Evolutionary conservation across 2,888 invertebrate genomes (phyloP).

Genomic region (Chromoteleia sp.): DNA sequence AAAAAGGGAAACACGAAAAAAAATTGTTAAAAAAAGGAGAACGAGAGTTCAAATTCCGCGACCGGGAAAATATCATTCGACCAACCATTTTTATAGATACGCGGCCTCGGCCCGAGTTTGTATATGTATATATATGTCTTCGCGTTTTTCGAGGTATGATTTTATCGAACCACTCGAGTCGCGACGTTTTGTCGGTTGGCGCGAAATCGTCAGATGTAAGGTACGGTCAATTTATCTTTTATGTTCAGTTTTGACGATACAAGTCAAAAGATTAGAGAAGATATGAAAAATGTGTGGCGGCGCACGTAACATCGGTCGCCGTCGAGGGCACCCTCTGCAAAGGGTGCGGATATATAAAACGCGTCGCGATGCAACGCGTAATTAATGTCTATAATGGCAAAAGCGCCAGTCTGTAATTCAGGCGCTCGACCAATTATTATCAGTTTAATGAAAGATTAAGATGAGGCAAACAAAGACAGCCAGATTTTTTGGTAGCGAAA

Average conservation of each 20-base stretch:
- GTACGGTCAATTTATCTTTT: slow-evolving; percentile 45
- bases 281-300: slow-evolving; percentile 11
- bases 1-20: slow-evolving; percentile 9
- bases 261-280: slow-evolving; percentile 23
- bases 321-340: background rate
- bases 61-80: slow-evolving; percentile 42
- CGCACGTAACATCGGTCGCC: slow-evolving; percentile 34
- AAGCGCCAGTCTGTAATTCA: slow-evolving; percentile 13
- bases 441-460: slow-evolving; percentile 36
- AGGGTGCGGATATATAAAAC: slow-evolving; percentile 6
- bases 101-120: slow-evolving; percentile 36
- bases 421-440: slow-evolving; percentile 35
- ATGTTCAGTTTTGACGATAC: slow-evolving; percentile 40
- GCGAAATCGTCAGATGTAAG: slow-evolving; percentile 16
- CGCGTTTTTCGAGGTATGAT: slow-evolving; percentile 53
- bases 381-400: background rate
- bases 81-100: slow-evolving; percentile 57
- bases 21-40: background rate
- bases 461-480: slow-evolving; percentile 42
- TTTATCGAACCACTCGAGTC: slow-evolving; percentile 44
- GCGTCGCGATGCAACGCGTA: slow-evolving; percentile 22
- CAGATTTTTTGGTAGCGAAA: slow-evolving; percentile 51
- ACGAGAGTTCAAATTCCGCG: slow-evolving; percentile 33
- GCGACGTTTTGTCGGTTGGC: slow-evolving; percentile 39
- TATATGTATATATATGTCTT: slow-evolving; percentile 60